Conservation (phyloP, 2,113 vertebrate genomes). For the Epinephelus fuscoguttatus region DNA sequence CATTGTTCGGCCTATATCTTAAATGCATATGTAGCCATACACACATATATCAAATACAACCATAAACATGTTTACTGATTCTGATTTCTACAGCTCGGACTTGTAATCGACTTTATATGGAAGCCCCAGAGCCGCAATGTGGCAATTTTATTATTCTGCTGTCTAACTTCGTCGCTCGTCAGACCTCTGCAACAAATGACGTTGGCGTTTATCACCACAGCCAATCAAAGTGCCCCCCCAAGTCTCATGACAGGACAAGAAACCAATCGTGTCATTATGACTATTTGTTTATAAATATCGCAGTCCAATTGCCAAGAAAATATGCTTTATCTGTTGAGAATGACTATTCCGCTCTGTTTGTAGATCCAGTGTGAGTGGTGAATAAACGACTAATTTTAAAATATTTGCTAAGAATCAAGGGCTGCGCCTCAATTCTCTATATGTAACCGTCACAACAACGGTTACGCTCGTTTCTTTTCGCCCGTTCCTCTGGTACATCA, state of each 20-base stretch:
- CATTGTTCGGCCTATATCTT: neutral
- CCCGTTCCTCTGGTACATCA: neutral
- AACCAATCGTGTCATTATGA: constrained; percentile 53
- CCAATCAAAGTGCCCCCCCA: constrained; percentile 61
- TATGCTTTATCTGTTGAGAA: neutral
- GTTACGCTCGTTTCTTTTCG: neutral
- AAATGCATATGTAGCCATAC: neutral
- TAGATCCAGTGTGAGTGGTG: neutral
- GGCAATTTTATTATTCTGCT: constrained; percentile 13
- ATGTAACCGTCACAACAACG: neutral
- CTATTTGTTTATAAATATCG: neutral
- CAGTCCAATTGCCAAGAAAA: neutral
- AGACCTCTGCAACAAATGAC: constrained; percentile 81
- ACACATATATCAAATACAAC: neutral
- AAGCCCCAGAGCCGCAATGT: neutral
- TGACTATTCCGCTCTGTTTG: neutral
- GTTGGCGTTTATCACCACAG: constrained; percentile 54
- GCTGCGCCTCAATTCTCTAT: neutral
- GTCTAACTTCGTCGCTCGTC: constrained; percentile 11
- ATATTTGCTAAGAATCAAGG: neutral
- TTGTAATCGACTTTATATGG: neutral
- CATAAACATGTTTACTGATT: too few species aligned
- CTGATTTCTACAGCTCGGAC: neutral
- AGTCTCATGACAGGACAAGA: constrained; percentile 63
- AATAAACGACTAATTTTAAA: too few species aligned